phyloP scores from a whole-genome alignment of 1,140 invertebrate genomes.

The Argopecten irradians region DNA sequence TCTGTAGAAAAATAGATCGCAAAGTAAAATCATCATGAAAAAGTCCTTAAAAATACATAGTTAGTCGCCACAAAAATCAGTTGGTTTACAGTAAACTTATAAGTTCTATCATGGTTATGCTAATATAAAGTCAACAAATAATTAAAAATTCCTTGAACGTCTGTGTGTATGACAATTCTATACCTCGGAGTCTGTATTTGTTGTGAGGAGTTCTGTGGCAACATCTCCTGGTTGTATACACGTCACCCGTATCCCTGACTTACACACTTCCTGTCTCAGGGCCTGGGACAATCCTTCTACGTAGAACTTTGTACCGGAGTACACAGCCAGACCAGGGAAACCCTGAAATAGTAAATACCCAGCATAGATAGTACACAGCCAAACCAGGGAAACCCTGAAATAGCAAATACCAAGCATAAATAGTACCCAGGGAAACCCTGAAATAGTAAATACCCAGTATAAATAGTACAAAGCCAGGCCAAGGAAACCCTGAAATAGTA shows the following conservation, averaged over 20 bases:
- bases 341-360: slow-evolving; percentile 68
- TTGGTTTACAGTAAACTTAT: neutral
- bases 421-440: slow-evolving; percentile 78
- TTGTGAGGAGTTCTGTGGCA: slow-evolving; percentile 72
- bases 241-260: slow-evolving; percentile 74
- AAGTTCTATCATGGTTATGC: neutral
- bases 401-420: no score
- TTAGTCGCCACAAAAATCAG: no score
- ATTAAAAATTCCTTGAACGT: neutral
- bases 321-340: slow-evolving; percentile 78
- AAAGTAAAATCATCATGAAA: no score
- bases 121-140: neutral
- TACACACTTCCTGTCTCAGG: slow-evolving; percentile 74
- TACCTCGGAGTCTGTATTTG: slow-evolving; percentile 77
- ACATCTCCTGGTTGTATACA: slow-evolving; percentile 79
- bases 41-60: neutral
- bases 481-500: no score
- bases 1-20: neutral
- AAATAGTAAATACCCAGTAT: slow-evolving; percentile 48
- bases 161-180: neutral
- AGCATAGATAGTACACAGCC: no score
- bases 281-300: slow-evolving; percentile 78
- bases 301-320: slow-evolving; percentile 78
- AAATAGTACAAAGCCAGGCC: no score
- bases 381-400: no score